These are phyloP conservation scores for Pleuronectes platessa DNA, from an alignment of 2,113 vertebrate genomes.

Conservation along the genomic window DNA sequence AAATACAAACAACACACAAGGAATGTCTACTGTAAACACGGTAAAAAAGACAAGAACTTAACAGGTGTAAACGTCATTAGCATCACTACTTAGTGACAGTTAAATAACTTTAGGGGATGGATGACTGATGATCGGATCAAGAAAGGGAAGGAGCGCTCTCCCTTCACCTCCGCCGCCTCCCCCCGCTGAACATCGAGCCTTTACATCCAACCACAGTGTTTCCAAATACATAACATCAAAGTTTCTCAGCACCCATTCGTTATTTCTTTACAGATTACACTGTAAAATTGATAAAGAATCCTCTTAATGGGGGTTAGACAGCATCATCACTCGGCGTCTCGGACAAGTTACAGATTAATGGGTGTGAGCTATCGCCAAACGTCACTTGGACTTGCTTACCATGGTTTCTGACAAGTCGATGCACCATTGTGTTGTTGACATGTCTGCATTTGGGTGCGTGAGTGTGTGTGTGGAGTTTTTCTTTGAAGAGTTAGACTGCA, in stretches of 20 bases:
- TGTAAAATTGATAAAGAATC: slow-evolving; percentile 77
- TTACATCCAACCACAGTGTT: slow-evolving; percentile 71
- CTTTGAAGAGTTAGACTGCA: slow-evolving; percentile 88
- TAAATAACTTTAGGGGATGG: slow-evolving; percentile 83
- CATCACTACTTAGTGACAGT: slow-evolving; percentile 87
- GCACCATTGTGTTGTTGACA: slow-evolving; percentile 77
- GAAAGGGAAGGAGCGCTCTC: slow-evolving; percentile 73
- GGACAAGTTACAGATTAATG: slow-evolving; percentile 83
- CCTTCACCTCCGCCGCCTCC: slow-evolving; percentile 23
- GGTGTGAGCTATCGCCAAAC: slow-evolving; percentile 67
- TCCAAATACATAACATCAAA: slow-evolving; percentile 79
- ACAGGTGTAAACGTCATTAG: slow-evolving; percentile 88
- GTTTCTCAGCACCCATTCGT: slow-evolving; percentile 71
- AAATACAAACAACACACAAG: slow-evolving; percentile 98
- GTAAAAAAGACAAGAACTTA: slow-evolving; percentile 88
- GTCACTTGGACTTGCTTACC: slow-evolving; percentile 67
- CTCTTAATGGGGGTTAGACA: slow-evolving; percentile 80
- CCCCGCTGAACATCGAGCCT: slow-evolving; percentile 75
- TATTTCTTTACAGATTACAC: slow-evolving; percentile 76
- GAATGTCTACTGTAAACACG: slow-evolving; percentile 98
- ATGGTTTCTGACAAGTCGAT: slow-evolving; percentile 70
- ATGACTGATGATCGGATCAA: slow-evolving; percentile 79
- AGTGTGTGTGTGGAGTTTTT: slow-evolving; percentile 66
- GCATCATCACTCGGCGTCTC: slow-evolving; percentile 82
- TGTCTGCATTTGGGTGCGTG: slow-evolving; percentile 74